These are phyloP conservation scores for Catocala sponsa DNA, from an alignment of 2,888 invertebrate species.

Conservation along the genomic window DNA sequence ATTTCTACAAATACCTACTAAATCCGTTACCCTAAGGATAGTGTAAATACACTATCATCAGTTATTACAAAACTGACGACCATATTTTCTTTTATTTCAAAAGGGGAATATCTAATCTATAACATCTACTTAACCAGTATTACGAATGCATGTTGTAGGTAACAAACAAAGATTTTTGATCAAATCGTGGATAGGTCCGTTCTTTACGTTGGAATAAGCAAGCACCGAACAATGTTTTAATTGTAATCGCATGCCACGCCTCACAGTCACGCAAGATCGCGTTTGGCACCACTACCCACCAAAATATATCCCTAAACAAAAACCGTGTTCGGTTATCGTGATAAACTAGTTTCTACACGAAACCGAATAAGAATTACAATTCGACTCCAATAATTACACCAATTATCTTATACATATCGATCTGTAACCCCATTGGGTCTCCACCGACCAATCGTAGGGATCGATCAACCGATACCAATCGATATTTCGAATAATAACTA, in stretches of 20 bases:
- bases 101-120: no score
- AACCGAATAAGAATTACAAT: conserved; percentile 42
- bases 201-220: conserved; percentile 48
- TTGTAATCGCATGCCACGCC: conserved; percentile 82
- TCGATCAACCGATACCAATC: conserved; percentile 58
- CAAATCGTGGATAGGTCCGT: conserved; percentile 54
- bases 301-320: conserved; percentile 52
- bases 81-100: no score
- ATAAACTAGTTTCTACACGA: conserved; percentile 62
- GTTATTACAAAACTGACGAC: no score
- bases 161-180: conserved; percentile 54
- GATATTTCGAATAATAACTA: conserved; percentile 66
- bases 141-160: conserved; percentile 21
- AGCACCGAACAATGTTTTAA: conserved; percentile 78
- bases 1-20: no score
- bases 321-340: conserved; percentile 53
- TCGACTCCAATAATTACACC: conserved; percentile 39
- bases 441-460: conserved; percentile 53
- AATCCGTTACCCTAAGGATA: no score
- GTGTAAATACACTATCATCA: no score
- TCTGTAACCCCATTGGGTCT: conserved; percentile 65
- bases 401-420: conserved; percentile 55
- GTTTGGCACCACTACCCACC: conserved; percentile 63
- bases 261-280: conserved; percentile 85
- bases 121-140: conserved; percentile 13